These are phyloP conservation scores for Piscicola geometra DNA, from an alignment of 2,888 invertebrate species.

Conservation along the genomic window DNA sequence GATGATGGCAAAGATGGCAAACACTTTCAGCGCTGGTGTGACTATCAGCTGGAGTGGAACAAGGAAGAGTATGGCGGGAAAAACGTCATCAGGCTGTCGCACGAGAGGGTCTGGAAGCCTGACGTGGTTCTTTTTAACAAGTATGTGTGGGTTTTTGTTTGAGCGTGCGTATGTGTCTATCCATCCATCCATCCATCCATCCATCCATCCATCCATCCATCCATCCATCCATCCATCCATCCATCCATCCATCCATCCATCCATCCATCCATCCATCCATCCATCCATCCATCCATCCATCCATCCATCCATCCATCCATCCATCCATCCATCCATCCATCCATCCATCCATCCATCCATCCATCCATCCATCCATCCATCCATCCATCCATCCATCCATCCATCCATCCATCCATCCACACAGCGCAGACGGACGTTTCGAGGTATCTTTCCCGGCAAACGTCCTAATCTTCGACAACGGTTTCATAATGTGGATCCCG, in stretches of 20 bases:
- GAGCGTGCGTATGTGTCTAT: too few relatives aligned
- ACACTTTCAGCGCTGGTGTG: conserved; percentile 34
- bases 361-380: too few relatives aligned
- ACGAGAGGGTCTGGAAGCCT: conserved; percentile 37
- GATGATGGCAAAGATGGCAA: too few relatives aligned
- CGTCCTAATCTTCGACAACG: conserved; percentile 90
- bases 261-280: too few relatives aligned
- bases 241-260: too few relatives aligned
- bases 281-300: too few relatives aligned
- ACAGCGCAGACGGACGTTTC: conserved; percentile 98
- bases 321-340: too few relatives aligned
- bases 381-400: not conserved
- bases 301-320: too few relatives aligned
- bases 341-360: too few relatives aligned
- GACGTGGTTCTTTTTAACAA: conserved; percentile 38
- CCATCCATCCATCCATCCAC: not conserved
- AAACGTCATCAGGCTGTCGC: conserved; percentile 25
- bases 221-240: too few relatives aligned
- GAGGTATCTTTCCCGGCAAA: conserved; percentile 98
- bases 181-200: too few relatives aligned
- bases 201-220: too few relatives aligned
- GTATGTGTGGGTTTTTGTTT: conserved; percentile 9
- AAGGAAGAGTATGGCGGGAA: conserved; percentile 26
- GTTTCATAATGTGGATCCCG: conserved; percentile 93
- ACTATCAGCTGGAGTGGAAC: conserved; percentile 35